These are phyloP conservation scores for Itoplectis maculator DNA, from an alignment of 2,888 invertebrate genomes.

Conservation along the genomic window DNA sequence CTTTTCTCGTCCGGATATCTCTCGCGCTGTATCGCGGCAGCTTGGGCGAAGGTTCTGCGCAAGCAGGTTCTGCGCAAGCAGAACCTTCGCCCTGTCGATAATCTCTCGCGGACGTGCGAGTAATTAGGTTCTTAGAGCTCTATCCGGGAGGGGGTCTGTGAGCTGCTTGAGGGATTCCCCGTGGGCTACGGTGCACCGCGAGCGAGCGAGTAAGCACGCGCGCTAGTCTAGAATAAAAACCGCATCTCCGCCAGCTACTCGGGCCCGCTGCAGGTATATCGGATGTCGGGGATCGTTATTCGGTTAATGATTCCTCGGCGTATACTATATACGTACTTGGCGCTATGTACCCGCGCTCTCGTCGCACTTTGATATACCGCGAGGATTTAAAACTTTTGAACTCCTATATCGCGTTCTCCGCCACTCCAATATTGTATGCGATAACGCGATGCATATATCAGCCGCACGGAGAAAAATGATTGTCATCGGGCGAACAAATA, in stretches of 20 bases:
- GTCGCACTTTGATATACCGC: constrained; percentile 65
- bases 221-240: constrained; percentile 26
- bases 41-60: constrained; percentile 24
- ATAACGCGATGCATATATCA: too few species aligned
- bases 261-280: constrained; percentile 17
- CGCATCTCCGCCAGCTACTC: too few species aligned
- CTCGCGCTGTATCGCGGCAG: constrained; percentile 27
- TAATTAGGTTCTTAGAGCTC: constrained; percentile 47
- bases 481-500: too few species aligned
- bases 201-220: too few species aligned
- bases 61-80: too few species aligned
- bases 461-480: too few species aligned
- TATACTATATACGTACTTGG: too few species aligned
- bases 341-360: too few species aligned
- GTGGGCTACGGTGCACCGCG: constrained; percentile 7
- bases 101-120: constrained; percentile 43
- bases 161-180: not conserved
- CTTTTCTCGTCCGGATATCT: constrained; percentile 9
- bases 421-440: constrained; percentile 1
- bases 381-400: constrained; percentile 75
- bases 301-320: constrained; percentile 25
- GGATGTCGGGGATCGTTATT: constrained; percentile 31
- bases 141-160: not conserved
- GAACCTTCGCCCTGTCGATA: too few species aligned
- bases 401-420: not conserved